Percentiles rank a stretch among this genome's conserved stretches.
These are phyloP conservation scores for Meloidogyne floridensis DNA, from an alignment of 1,140 invertebrate genomes.

Conservation along the genomic window DNA sequence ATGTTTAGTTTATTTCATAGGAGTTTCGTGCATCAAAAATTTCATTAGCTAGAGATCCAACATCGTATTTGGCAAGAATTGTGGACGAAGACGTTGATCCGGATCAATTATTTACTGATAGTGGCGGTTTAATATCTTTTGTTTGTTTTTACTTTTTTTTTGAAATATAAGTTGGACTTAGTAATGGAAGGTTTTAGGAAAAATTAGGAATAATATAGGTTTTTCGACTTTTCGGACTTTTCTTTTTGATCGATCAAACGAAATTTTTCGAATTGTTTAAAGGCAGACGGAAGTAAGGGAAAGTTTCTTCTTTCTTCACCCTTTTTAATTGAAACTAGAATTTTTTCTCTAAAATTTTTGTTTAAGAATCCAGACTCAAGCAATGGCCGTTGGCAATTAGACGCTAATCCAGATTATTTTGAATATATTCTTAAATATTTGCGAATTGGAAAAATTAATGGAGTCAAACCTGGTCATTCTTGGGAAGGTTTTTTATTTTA, in stretches of 20 bases:
- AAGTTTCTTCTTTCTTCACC: no score
- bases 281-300: no score
- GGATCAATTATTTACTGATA: not conserved
- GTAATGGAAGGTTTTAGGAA: no score
- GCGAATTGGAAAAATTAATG: not conserved
- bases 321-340: no score
- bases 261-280: no score
- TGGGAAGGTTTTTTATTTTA: not conserved
- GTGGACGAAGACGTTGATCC: not conserved
- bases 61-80: not conserved
- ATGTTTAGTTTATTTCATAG: not conserved
- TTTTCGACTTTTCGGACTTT: no score
- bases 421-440: constrained; percentile 6
- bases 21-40: not conserved
- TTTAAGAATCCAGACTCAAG: not conserved
- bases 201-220: no score
- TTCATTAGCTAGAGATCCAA: not conserved
- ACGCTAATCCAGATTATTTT: not conserved
- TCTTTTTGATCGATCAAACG: no score
- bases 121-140: not conserved
- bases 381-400: not conserved
- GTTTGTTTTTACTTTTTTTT: not conserved
- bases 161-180: not conserved
- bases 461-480: not conserved
- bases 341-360: no score